Evolutionary conservation across 1,140 invertebrate genomes (phyloP), one percentile per base, ranked within the genome.

Genomic region (Leptopilina boulardi): DNA sequence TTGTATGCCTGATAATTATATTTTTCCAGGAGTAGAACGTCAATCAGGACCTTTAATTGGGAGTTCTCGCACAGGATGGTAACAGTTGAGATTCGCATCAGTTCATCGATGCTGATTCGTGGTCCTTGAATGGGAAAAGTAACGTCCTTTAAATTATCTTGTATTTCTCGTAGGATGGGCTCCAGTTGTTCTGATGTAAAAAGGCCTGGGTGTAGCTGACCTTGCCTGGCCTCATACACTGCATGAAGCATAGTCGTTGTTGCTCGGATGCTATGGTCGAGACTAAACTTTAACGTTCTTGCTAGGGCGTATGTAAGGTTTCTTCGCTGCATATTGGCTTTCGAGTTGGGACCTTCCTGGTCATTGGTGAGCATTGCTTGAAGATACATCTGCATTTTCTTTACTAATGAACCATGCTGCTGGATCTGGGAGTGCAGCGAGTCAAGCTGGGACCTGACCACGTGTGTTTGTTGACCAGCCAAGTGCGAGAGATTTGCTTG

Each of bases 51-150:
- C 18, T 77, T 42, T 51, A 56, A 44, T 30, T 15, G 13, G 54
- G 47, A 18, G 11, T 71, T 71, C 19, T 75, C 19, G 38, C 47
- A 47, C 56, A 70, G 10, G 15, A 70, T 26, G 21, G 13, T 70
- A 9, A 5, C 9, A 77, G 13, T 44, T 38, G 51, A 66, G 74
- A 75, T 66, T 70, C 11, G 23, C 19, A 18, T 30, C 19, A 59
- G 3, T 34, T 47, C 47, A 6, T 51, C 11, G 5, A 51, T 15
- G 47, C 47, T 51, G 47, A 51, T 18, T 15, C 18, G n/a, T 18
- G 47, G 47, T 18, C 47, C 47, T n/a, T n/a, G n/a, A n/a, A n/a
- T n/a, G 0, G 47, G n/a, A 15, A 18, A 51, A 51, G 0, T 19
- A 2, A 51, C 15, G 6, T 19, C 18, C 15, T n/a, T n/a, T 1